Conservation (phyloP, 64 coral and sea anemone genomes). For the Montipora cactus region DNA sequence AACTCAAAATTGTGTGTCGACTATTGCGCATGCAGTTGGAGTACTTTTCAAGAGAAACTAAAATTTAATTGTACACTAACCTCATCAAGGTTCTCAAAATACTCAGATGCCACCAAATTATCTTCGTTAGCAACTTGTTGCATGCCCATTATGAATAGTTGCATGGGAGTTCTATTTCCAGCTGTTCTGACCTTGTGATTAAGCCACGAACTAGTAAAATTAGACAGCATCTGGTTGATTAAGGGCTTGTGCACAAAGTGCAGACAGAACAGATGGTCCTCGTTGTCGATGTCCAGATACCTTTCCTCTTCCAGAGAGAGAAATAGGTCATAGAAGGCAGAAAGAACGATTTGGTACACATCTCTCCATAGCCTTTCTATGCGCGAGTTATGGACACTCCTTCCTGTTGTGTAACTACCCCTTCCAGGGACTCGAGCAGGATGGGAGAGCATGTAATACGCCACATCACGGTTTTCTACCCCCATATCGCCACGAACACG, state of each 20-base stretch:
- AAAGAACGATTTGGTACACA: not conserved
- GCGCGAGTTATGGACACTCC: conserved; percentile 63
- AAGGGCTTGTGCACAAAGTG: too few relatives aligned
- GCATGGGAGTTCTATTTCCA: conserved; percentile 53
- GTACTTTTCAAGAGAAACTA: too few relatives aligned
- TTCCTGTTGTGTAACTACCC: conserved; percentile 67
- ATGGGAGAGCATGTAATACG: conserved; percentile 1
- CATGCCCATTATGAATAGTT: conserved; percentile 75
- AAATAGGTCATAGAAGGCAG: too few relatives aligned
- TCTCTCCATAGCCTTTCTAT: conserved; percentile 72
- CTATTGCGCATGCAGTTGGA: too few relatives aligned
- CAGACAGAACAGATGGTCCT: conserved; percentile 51
- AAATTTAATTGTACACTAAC: not conserved
- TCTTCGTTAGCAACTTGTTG: conserved; percentile 41
- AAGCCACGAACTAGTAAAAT: too few relatives aligned
- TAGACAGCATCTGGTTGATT: too few relatives aligned
- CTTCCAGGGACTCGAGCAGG: conserved; percentile 52
- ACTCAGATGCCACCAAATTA: conserved; percentile 62
- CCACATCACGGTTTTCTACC: conserved; percentile 69
- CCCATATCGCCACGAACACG: conserved; percentile 72
- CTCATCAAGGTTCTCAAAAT: conserved; percentile 51
- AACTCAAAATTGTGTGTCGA: too few relatives aligned
- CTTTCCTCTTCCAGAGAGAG: too few relatives aligned
- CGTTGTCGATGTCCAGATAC: conserved; percentile 20
- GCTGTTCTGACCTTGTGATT: too few relatives aligned